phyloP scores from a whole-genome alignment of 2,888 invertebrate genomes.

The Pyrochroa serraticornis region DNA sequence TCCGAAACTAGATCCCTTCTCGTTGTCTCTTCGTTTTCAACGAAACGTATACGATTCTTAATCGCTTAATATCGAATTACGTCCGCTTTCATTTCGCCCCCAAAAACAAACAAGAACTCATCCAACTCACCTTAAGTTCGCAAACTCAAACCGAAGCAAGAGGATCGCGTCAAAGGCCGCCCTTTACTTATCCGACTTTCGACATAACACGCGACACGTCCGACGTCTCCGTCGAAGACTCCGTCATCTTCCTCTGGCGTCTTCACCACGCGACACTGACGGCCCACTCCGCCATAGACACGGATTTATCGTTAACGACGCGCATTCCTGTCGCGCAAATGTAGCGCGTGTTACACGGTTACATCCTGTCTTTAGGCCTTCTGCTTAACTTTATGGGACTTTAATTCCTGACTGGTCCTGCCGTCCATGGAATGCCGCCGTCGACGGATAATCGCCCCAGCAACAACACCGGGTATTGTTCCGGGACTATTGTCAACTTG shows the following conservation, averaged over 20 bases:
- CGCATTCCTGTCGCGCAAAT: constrained; percentile 26
- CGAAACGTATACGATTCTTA: constrained; percentile 13
- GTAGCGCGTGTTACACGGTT: constrained; percentile 25
- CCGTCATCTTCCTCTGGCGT: constrained; percentile 11
- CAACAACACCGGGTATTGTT: no score
- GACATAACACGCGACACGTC: constrained; percentile 13
- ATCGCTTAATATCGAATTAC: constrained; percentile 17
- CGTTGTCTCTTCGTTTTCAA: background rate
- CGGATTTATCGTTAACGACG: constrained; percentile 23
- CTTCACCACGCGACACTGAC: constrained; percentile 29
- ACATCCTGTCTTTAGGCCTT: background rate
- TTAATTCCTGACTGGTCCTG: constrained; percentile 2
- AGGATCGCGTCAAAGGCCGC: constrained; percentile 11
- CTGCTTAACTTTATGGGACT: constrained; percentile 13
- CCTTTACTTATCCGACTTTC: constrained; percentile 10
- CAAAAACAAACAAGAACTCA: constrained; percentile 16
- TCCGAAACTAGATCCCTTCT: no score
- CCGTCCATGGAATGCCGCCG: no score
- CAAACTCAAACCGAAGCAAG: constrained; percentile 17
- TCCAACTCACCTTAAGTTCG: constrained; percentile 6
- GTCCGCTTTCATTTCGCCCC: background rate
- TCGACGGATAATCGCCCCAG: no score
- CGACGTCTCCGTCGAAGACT: background rate
- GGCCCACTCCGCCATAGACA: constrained; percentile 22
- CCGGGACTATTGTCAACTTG: no score